Evolutionary conservation across 1,140 invertebrate species (phyloP).

Genomic region (Macrobrachium rosenbergii): DNA sequence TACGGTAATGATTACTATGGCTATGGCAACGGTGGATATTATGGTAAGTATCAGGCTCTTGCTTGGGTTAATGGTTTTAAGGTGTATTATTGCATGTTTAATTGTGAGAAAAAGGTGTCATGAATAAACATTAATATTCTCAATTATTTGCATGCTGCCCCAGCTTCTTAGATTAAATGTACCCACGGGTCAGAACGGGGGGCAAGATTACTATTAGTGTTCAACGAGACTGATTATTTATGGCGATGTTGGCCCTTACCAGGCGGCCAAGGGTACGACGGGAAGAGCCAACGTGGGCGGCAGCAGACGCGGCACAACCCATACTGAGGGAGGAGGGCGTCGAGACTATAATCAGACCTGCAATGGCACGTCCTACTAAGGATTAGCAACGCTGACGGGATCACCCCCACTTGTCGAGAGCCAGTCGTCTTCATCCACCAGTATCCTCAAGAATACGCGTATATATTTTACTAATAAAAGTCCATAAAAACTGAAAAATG

Average conservation of each 20-base stretch:
- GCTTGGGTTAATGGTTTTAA: background rate
- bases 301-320: conserved; percentile 58
- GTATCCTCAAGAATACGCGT: background rate
- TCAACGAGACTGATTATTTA: conserved; percentile 61
- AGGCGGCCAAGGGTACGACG: conserved; percentile 60
- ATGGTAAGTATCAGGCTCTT: conserved; percentile 55
- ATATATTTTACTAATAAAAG: conserved; percentile 24
- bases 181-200: background rate
- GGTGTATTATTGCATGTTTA: background rate
- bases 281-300: conserved; percentile 59
- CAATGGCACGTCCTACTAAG: conserved; percentile 48
- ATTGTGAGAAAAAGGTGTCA: background rate
- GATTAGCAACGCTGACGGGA: background rate
- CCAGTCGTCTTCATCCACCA: background rate
- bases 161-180: conserved; percentile 4
- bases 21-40: conserved; percentile 50
- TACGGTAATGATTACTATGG: conserved; percentile 59
- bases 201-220: conserved; percentile 46
- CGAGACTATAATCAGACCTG: conserved; percentile 44
- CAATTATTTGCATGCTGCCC: no score
- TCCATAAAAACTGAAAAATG: conserved; percentile 44
- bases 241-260: conserved; percentile 62
- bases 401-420: background rate
- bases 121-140: no score
- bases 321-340: conserved; percentile 41